phyloP scores from a whole-genome alignment of 2,797 vertebrate genomes.

The Halcyon badia region DNA sequence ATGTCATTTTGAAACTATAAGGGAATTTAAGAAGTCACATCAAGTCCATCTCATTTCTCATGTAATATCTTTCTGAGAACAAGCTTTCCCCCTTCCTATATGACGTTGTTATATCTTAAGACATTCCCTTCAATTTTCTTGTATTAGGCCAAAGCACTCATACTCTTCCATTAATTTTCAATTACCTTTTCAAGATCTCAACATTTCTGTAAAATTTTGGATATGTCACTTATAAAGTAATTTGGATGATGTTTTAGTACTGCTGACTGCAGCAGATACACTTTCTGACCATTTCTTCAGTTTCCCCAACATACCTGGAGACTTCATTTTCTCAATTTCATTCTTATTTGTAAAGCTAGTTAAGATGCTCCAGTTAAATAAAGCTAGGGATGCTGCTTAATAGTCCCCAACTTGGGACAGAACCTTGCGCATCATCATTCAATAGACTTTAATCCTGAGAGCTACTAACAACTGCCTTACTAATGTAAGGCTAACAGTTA shows the following conservation, averaged over 20 bases:
- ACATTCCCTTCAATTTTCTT: not conserved
- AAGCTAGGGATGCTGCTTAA: not conserved
- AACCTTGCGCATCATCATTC: not conserved
- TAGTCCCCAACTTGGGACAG: not conserved
- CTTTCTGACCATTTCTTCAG: not conserved
- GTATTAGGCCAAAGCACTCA: not conserved
- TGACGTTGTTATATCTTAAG: not conserved
- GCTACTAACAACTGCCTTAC: not conserved
- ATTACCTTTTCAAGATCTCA: not conserved
- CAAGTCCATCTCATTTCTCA: not conserved
- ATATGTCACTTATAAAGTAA: too few species aligned
- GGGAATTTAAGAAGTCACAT: not conserved
- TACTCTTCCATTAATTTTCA: not conserved
- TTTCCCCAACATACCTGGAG: not conserved
- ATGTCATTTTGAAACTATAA: not conserved
- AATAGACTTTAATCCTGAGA: not conserved
- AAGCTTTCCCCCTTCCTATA: not conserved
- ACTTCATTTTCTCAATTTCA: not conserved
- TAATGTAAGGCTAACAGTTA: not conserved
- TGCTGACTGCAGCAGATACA: not conserved
- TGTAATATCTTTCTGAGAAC: not conserved
- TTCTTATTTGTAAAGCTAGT: not conserved
- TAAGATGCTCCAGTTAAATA: not conserved
- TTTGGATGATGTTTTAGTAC: not conserved
- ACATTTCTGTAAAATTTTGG: too few species aligned